Conservation (phyloP, 1,140 invertebrate genomes). For the Saccostrea cuccullata region DNA sequence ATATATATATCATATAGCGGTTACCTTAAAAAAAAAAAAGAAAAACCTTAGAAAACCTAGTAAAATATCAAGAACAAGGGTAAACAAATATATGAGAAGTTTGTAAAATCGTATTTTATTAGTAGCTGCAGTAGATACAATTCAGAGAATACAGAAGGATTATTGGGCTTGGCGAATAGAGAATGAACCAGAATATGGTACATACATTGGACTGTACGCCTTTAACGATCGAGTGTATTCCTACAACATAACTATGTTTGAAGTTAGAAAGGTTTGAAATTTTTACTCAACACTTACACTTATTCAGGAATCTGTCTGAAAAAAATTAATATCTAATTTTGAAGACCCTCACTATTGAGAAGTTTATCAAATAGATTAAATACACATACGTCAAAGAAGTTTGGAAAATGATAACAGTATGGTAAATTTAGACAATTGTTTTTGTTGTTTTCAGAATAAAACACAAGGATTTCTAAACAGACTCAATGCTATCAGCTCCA, state of each 20-base stretch:
- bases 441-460: constrained; percentile 55
- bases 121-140: background rate
- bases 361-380: too few species aligned
- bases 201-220: constrained; percentile 46
- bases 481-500: constrained; percentile 48
- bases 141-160: constrained; percentile 45
- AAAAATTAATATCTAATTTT: too few species aligned
- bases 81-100: too few species aligned
- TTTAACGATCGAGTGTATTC: constrained; percentile 47
- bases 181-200: constrained; percentile 45
- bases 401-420: too few species aligned
- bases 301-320: too few species aligned
- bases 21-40: too few species aligned
- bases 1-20: too few species aligned
- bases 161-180: constrained; percentile 44
- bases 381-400: too few species aligned
- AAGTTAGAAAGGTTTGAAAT: constrained; percentile 35
- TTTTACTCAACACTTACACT: background rate
- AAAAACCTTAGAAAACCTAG: too few species aligned
- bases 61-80: too few species aligned
- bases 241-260: constrained; percentile 39
- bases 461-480: constrained; percentile 52
- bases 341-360: too few species aligned
- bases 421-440: background rate
- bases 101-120: background rate